Base-by-base conservation (phyloP, 2,888 invertebrate genomes). In the Steinernema carpocapsae region DNA sequence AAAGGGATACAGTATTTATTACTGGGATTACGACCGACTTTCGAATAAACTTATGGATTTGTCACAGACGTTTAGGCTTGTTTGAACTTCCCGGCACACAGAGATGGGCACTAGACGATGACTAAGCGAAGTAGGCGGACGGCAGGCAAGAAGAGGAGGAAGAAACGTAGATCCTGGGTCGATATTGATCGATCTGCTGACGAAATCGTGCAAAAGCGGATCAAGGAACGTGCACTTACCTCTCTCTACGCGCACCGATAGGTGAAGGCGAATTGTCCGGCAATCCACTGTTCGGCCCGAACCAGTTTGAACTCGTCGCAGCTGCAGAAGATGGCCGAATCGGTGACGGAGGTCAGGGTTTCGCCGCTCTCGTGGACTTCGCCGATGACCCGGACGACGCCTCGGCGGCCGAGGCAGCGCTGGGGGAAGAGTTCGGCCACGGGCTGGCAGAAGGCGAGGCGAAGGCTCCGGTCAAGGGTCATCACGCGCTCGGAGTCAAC, bases 251-350 rank as follows among this genome's bases (percentile, higher is more conserved):
- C 52, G 71, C 77, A 77, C 22, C 72, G 75, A 51, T 77, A 77
- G 43, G 71, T 56, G 37, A 77, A 78, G 43, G 73, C 77, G 56
- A 76, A 77, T 22, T 71, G 71, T 26, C 71, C 42, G n/a, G 71
- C 70, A 51, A 64, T 70, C 77, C 77, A 77, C 24, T 79, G 77
- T 48, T 77, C 78, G 52, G 76, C 76, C 17, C 70, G 42, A 24
- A 75, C 43, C 56, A 73, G 26, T 37, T 59, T 42, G 71, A 77
- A 76, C 29, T 37, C 17, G 56, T 51, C 51, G 70, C 77, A 77
- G 14, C 72, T 48, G 72, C 77, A 77, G 70, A 77, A 77, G 64
- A 77, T 74, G 48, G 75, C 75, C 22, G 77, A 71, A 37, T 78
- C 78, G n/a, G 32, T 19, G 26, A 77, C 74, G 22, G 75, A 51